Percentiles rank a stretch among this genome's conserved stretches.
phyloP scores from a whole-genome alignment of 2,113 vertebrate species.

The Indicator maculatus region DNA sequence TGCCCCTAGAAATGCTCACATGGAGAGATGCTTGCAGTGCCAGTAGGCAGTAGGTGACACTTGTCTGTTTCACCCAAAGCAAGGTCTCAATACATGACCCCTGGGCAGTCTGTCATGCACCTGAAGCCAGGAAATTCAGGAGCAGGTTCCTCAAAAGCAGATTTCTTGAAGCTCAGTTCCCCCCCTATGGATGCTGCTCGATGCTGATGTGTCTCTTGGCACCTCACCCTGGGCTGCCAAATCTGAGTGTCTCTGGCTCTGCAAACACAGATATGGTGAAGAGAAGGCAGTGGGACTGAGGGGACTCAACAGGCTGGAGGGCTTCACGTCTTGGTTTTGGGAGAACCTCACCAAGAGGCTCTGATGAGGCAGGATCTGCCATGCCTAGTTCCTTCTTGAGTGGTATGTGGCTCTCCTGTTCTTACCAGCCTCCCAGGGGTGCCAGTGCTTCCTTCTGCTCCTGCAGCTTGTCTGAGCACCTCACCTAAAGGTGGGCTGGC shows the following conservation, averaged over 20 bases:
- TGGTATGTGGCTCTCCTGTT: background rate
- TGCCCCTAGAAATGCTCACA: background rate
- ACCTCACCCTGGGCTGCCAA: background rate
- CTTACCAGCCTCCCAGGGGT: background rate
- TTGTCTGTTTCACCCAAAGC: background rate
- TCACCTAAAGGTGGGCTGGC: background rate
- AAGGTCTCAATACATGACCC: background rate
- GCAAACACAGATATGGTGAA: background rate
- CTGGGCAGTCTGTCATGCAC: background rate
- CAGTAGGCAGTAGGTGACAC: background rate
- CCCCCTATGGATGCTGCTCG: accelerated
- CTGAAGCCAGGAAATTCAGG: background rate
- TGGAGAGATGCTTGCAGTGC: background rate
- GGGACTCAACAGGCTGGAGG: background rate
- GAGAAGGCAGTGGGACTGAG: background rate
- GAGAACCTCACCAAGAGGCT: background rate
- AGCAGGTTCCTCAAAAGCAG: background rate
- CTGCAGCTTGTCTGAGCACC: background rate
- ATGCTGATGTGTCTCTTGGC: background rate
- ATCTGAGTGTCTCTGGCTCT: background rate
- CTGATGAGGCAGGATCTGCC: background rate
- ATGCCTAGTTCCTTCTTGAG: background rate
- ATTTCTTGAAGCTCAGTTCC: background rate
- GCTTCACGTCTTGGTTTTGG: background rate
- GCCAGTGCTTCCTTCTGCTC: background rate